Percentiles rank a stretch among this genome's conserved stretches.
Evolutionary conservation across 2,888 invertebrate species (phyloP).

Genomic region (Epirrhoe tristata): DNA sequence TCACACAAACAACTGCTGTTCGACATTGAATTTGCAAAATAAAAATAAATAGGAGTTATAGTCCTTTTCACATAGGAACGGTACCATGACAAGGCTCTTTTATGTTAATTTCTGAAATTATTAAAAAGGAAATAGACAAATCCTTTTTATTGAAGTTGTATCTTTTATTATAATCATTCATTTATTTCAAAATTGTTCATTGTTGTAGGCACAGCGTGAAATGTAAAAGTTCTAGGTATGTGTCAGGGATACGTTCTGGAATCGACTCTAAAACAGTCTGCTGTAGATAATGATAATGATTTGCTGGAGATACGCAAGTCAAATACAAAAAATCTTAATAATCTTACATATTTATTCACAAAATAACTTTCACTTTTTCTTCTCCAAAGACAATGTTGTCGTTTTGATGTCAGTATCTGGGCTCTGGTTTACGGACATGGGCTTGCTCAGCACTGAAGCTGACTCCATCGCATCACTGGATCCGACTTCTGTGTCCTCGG

Average conservation of each 20-base stretch:
- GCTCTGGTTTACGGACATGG: conserved; percentile 11
- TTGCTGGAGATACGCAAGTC: not conserved
- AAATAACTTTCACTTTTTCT: conserved; percentile 10
- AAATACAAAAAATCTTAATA: not conserved
- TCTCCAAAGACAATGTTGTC: conserved; percentile 5
- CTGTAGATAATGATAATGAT: too few relatives aligned
- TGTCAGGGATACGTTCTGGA: too few relatives aligned
- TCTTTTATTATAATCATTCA: too few relatives aligned
- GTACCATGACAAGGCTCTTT: too few relatives aligned
- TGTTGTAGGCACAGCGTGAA: too few relatives aligned
- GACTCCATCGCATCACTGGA: conserved; percentile 14
- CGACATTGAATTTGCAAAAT: conserved; percentile 15
- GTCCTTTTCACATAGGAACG: too few relatives aligned
- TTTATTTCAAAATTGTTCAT: too few relatives aligned
- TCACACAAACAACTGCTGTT: conserved; percentile 6
- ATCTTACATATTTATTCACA: conserved; percentile 21
- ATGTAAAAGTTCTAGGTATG: too few relatives aligned
- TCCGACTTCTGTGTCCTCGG: conserved; percentile 31
- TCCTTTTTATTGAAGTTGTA: too few relatives aligned
- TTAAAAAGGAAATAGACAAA: too few relatives aligned
- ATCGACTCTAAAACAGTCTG: too few relatives aligned
- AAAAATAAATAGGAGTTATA: not conserved
- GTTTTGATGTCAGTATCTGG: not conserved
- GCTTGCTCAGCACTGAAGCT: conserved; percentile 31
- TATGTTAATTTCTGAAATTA: too few relatives aligned